Percentiles rank a stretch among this genome's conserved stretches.
Evolutionary conservation across 2,888 invertebrate genomes (phyloP).

Genomic region (Hirtodrosophila duncani): DNA sequence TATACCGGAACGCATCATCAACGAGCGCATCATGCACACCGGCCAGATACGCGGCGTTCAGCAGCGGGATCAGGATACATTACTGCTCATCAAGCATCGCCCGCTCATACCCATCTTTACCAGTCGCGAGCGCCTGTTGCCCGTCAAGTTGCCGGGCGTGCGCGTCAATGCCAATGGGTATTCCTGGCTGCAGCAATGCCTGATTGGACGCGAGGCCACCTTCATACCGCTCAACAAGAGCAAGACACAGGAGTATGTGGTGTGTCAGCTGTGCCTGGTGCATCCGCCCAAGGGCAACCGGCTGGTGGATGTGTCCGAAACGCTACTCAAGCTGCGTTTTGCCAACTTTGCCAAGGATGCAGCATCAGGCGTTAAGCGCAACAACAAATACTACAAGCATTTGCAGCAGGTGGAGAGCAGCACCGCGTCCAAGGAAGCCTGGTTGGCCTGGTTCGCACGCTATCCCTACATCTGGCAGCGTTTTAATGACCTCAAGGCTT

Average conservation of each 20-base stretch:
- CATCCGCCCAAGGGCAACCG: conserved; percentile 73
- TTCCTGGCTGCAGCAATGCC: conserved; percentile 79
- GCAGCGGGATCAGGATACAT: conserved; percentile 67
- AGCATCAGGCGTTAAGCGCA: conserved; percentile 55
- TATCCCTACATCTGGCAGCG: conserved; percentile 69
- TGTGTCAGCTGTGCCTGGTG: conserved; percentile 78
- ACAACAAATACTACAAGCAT: conserved; percentile 73
- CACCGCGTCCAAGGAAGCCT: conserved; percentile 57
- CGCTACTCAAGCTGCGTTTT: conserved; percentile 75
- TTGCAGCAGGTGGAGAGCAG: conserved; percentile 65
- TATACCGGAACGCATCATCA: conserved; percentile 71
- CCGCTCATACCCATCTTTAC: conserved; percentile 69
- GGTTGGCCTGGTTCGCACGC: conserved; percentile 57
- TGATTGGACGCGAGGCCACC: conserved; percentile 76
- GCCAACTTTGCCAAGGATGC: conserved; percentile 65
- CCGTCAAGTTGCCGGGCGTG: conserved; percentile 74
- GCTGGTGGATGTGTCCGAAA: conserved; percentile 74
- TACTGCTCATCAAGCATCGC: conserved; percentile 69
- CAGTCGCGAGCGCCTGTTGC: conserved; percentile 58
- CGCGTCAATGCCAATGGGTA: conserved; percentile 76
- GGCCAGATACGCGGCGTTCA: conserved; percentile 65
- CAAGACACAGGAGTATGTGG: conserved; percentile 75
- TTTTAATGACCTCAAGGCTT: conserved; percentile 56
- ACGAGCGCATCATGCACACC: conserved; percentile 72
- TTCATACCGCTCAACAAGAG: conserved; percentile 78